phyloP scores from a whole-genome alignment of 2,888 invertebrate genomes.

The Poecilus cupreus region DNA sequence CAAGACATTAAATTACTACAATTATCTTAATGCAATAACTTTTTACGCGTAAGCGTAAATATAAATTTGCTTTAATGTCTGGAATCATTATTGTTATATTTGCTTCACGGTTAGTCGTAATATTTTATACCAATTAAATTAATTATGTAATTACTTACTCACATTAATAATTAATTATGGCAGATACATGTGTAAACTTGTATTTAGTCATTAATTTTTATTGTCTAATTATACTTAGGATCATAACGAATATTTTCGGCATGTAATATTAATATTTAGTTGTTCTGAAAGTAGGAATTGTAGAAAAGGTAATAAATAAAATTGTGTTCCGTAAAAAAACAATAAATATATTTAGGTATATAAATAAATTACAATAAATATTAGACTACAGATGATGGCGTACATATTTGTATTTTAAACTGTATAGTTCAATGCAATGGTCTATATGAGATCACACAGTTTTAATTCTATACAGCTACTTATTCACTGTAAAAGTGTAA shows the following conservation, averaged over 20 bases:
- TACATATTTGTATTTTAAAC: constrained; percentile 14
- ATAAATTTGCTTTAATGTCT: constrained; percentile 10
- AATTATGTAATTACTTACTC: neutral
- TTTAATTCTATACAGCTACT: neutral
- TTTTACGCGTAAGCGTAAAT: neutral
- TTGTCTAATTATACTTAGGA: no score
- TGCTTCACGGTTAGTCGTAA: neutral
- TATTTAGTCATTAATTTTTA: neutral
- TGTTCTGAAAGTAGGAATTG: no score
- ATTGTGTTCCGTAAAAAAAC: neutral
- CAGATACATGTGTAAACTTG: neutral
- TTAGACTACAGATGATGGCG: constrained; percentile 16
- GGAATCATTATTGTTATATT: neutral
- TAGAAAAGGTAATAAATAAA: neutral
- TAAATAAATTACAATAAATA: constrained; percentile 29
- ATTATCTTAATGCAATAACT: neutral
- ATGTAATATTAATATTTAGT: no score
- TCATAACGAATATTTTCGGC: no score
- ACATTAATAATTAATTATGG: neutral
- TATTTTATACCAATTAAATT: neutral
- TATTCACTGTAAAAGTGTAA: constrained; percentile 1
- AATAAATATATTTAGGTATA: neutral
- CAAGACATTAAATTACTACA: constrained; percentile 13
- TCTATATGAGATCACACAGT: constrained; percentile 30
- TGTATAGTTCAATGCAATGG: constrained; percentile 8